Evolutionary conservation across 2,113 vertebrate species (phyloP).

Genomic region (Cinclus cinclus): DNA sequence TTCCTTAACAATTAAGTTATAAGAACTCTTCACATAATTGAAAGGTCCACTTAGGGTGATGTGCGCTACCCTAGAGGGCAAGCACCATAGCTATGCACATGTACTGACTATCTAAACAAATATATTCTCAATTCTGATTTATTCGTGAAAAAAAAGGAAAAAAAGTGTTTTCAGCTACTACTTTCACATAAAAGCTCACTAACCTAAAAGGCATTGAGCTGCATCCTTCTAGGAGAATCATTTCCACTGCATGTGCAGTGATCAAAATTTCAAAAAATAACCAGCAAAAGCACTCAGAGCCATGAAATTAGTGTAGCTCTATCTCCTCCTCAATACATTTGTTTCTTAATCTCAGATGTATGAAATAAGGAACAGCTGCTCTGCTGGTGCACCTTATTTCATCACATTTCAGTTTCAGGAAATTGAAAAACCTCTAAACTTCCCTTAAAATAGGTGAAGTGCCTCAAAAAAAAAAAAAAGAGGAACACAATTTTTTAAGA

Average conservation of each 20-base stretch:
- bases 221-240: background rate
- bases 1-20: background rate
- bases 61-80: background rate
- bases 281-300: background rate
- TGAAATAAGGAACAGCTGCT: background rate
- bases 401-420: background rate
- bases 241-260: background rate
- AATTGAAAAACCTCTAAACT: background rate
- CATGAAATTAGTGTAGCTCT: background rate
- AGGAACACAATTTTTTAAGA: background rate
- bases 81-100: too few species aligned
- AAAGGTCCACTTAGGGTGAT: background rate
- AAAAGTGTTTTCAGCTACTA: background rate
- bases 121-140: background rate
- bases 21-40: background rate
- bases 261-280: background rate
- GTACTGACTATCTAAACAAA: background rate
- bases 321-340: background rate
- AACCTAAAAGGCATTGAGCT: background rate
- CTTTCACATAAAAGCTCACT: background rate
- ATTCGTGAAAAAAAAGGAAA: background rate
- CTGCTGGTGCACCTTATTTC: background rate
- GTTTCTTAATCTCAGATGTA: background rate
- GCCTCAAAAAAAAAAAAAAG: background rate
- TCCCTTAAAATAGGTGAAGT: background rate